Conservation (phyloP, 2,797 vertebrate species). For the Pangasius sanitwongsei region DNA sequence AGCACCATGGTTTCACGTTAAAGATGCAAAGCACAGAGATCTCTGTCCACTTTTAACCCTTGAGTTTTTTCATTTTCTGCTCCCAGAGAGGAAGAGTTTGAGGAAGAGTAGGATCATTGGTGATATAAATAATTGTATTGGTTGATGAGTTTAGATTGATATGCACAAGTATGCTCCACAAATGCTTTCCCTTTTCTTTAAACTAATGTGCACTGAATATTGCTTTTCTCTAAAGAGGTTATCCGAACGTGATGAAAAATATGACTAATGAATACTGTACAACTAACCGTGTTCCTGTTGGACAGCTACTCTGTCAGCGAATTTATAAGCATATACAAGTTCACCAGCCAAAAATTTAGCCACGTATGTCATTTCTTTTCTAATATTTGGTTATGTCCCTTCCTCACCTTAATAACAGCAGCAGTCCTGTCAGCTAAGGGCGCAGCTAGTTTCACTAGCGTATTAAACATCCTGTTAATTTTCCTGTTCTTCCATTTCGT, state of each 20-base stretch:
- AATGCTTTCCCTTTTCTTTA: neutral
- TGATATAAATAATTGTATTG: neutral
- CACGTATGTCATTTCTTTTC: neutral
- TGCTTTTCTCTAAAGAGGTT: neutral
- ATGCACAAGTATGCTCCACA: neutral
- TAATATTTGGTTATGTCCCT: neutral
- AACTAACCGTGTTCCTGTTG: neutral
- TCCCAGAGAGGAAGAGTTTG: neutral
- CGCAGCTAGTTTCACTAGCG: neutral
- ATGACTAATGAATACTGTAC: neutral
- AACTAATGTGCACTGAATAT: neutral
- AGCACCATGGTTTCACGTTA: neutral
- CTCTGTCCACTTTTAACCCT: neutral
- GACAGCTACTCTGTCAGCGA: neutral
- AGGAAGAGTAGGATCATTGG: neutral
- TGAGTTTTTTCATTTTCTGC: neutral
- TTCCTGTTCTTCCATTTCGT: slow-evolving; percentile 6
- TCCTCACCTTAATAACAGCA: neutral
- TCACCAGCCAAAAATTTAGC: neutral
- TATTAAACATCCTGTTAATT: neutral
- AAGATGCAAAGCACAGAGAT: neutral
- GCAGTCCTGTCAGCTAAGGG: neutral
- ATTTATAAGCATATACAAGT: neutral
- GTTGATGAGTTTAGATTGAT: neutral
- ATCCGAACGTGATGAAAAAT: neutral